Evolutionary conservation across 1,140 invertebrate genomes (phyloP).

Genomic region (Pseudomyrmex concolor): DNA sequence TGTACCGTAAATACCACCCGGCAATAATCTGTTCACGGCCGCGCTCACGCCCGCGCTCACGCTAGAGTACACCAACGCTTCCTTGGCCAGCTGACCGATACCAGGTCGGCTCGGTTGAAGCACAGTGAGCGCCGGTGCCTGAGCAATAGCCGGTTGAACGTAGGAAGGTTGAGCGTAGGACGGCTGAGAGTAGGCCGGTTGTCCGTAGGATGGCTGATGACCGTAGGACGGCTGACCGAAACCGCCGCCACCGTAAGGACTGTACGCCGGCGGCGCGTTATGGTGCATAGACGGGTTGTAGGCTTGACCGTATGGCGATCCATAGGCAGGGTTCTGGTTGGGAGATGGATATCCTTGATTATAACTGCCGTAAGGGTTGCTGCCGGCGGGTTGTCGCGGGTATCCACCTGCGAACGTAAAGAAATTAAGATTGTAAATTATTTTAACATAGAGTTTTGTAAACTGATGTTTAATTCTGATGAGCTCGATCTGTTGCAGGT

Average conservation of each 20-base stretch:
- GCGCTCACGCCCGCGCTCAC: constrained; percentile 83
- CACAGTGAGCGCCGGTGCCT: constrained; percentile 76
- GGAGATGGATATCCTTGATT: constrained; percentile 4
- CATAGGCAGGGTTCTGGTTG: constrained; percentile 27
- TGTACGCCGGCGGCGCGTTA: constrained; percentile 12
- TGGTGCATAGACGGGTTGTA: constrained; percentile 63
- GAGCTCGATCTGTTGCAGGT: background rate
- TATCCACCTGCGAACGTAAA: constrained; percentile 65
- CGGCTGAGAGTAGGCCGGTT: constrained; percentile 34
- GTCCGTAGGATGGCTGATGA: constrained; percentile 47
- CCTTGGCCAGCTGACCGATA: constrained; percentile 83
- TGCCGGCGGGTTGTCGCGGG: constrained; percentile 62
- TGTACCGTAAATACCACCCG: constrained; percentile 81
- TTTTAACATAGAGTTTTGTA: background rate
- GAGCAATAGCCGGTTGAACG: constrained; percentile 73
- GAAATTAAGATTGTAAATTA: background rate
- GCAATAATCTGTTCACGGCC: constrained; percentile 81
- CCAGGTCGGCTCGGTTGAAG: constrained; percentile 77
- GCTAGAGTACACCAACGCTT: constrained; percentile 83
- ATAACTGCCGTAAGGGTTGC: constrained; percentile 52
- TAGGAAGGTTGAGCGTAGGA: constrained; percentile 44
- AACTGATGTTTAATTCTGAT: background rate
- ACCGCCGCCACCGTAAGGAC: constrained; percentile 17
- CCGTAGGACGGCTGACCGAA: constrained; percentile 40
- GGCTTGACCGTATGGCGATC: constrained; percentile 33